A percentile compares a stretch with the other conserved stretches of the same genome.
phyloP scores from a whole-genome alignment of 1,140 invertebrate species.

The Anastrepha ludens region DNA sequence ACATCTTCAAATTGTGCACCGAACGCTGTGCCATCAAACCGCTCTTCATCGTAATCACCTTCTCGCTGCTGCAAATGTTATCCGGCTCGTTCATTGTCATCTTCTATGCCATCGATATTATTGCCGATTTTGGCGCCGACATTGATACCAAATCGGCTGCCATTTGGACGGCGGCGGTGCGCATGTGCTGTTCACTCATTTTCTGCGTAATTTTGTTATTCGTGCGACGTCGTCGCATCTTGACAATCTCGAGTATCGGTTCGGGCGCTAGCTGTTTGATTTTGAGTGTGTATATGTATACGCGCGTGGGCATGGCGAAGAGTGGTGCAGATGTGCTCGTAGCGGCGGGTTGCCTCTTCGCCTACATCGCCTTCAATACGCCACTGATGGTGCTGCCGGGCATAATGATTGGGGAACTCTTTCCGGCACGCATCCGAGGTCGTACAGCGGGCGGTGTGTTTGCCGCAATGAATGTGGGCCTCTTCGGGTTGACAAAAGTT shows the following conservation, averaged over 20 bases:
- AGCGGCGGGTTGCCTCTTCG: slow-evolving; percentile 76
- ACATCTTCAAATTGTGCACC: slow-evolving; percentile 75
- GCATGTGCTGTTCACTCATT: slow-evolving; percentile 79
- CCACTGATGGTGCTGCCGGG: slow-evolving; percentile 83
- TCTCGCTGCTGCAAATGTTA: slow-evolving; percentile 82
- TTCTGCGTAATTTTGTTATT: slow-evolving; percentile 79
- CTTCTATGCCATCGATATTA: slow-evolving; percentile 84
- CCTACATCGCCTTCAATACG: slow-evolving; percentile 83
- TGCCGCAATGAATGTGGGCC: slow-evolving; percentile 79
- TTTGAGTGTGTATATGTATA: slow-evolving; percentile 77
- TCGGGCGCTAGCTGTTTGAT: slow-evolving; percentile 78
- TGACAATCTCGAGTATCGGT: slow-evolving; percentile 80
- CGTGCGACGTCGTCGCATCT: slow-evolving; percentile 79
- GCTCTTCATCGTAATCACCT: slow-evolving; percentile 81
- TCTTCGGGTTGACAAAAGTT: slow-evolving; percentile 84
- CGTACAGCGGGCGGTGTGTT: slow-evolving; percentile 82
- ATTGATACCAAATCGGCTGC: slow-evolving; percentile 78
- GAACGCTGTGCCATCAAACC: slow-evolving; percentile 81
- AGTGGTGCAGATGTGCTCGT: slow-evolving; percentile 74
- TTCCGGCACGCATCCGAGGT: slow-evolving; percentile 80
- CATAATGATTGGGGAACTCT: slow-evolving; percentile 82
- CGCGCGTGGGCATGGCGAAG: slow-evolving; percentile 71
- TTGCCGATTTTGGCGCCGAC: slow-evolving; percentile 76
- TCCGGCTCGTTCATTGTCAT: slow-evolving; percentile 84
- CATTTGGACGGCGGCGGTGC: slow-evolving; percentile 79